Percentiles rank a stretch among this genome's conserved stretches.
These are phyloP conservation scores for Gibbula magus DNA, from an alignment of 2,888 invertebrate genomes.

Conservation along the genomic window DNA sequence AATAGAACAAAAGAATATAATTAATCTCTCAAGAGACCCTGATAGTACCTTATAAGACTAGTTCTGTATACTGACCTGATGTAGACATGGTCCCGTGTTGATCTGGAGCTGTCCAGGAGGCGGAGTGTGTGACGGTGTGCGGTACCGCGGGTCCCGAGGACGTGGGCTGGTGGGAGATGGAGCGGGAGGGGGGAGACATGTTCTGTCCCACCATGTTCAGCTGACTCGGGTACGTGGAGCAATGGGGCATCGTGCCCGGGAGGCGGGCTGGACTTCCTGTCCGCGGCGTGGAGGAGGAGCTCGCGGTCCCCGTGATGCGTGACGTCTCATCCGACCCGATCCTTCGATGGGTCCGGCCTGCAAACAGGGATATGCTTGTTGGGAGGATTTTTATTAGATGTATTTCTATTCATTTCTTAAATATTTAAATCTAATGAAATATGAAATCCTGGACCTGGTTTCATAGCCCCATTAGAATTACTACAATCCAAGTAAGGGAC, in stretches of 20 bases:
- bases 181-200: slow-evolving; percentile 54
- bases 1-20: no score
- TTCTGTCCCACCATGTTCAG: slow-evolving; percentile 38
- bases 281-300: slow-evolving; percentile 21
- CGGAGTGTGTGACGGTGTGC: neutral
- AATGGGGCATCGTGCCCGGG: slow-evolving; percentile 50
- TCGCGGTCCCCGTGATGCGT: slow-evolving; percentile 37
- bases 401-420: no score
- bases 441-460: no score
- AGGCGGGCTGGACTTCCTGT: slow-evolving; percentile 36
- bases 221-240: slow-evolving; percentile 62
- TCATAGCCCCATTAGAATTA: no score
- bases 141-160: neutral
- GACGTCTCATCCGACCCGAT: slow-evolving; percentile 59
- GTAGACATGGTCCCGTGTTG: neutral
- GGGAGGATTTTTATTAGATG: no score
- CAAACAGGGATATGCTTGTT: neutral
- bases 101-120: slow-evolving; percentile 3
- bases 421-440: no score
- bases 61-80: neutral
- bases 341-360: slow-evolving; percentile 55
- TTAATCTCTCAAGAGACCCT: no score
- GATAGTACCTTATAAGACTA: neutral
- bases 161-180: slow-evolving; percentile 60
- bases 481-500: no score